Conservation (phyloP, 2,797 vertebrate genomes). For the Sebastes diaconus region DNA sequence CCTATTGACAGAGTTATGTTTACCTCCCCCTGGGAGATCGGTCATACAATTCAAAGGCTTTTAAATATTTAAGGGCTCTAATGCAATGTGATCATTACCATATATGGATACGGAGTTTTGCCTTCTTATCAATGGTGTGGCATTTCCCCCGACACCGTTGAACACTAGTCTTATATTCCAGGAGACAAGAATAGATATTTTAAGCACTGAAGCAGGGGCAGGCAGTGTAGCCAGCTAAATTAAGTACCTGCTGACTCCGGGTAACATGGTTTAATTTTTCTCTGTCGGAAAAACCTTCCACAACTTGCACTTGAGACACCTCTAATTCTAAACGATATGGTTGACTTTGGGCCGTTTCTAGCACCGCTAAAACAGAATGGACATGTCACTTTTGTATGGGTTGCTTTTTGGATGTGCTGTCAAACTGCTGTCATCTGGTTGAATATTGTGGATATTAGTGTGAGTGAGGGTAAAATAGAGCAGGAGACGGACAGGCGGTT, state of each 20-base stretch:
- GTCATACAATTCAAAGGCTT: constrained; percentile 33
- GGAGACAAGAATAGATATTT: constrained; percentile 7
- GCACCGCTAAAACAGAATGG: background rate
- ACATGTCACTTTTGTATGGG: background rate
- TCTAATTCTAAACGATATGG: background rate
- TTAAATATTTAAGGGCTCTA: constrained; percentile 60
- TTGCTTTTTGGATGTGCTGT: background rate
- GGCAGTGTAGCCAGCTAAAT: background rate
- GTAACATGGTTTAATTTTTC: background rate
- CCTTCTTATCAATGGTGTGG: constrained; percentile 10
- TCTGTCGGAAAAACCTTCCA: background rate
- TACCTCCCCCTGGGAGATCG: constrained; percentile 40
- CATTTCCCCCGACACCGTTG: background rate
- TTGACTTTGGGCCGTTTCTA: background rate
- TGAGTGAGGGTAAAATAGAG: background rate
- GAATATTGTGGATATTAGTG: background rate
- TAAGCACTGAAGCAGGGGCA: constrained; percentile 5
- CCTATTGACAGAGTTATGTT: constrained; percentile 58
- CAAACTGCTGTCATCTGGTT: background rate
- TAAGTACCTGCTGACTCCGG: background rate
- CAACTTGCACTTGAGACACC: background rate
- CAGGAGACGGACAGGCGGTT: too few species aligned
- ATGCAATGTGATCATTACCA: constrained; percentile 38
- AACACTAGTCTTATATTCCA: background rate
- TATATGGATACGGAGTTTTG: constrained; percentile 39